These are phyloP conservation scores for Apodemus speciosus DNA, from an alignment of 2,113 vertebrate species.

Conservation along the genomic window DNA sequence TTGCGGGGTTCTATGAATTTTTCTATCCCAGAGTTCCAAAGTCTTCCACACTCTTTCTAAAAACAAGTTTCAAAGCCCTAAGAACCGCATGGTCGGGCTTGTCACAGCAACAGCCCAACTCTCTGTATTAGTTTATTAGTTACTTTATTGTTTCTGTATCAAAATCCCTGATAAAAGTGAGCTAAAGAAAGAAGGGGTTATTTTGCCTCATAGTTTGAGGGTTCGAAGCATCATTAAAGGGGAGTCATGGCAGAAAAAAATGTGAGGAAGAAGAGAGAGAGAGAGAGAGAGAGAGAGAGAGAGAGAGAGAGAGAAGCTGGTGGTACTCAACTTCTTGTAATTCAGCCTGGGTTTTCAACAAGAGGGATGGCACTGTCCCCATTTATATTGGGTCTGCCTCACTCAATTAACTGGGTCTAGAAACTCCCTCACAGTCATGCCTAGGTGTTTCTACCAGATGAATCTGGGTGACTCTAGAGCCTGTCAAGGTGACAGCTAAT, in stretches of 20 bases:
- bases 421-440: neutral
- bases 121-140: neutral
- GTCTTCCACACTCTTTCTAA: neutral
- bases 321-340: neutral
- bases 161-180: neutral
- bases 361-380: neutral
- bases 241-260: too few relatives aligned
- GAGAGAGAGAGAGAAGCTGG: too few relatives aligned
- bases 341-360: neutral
- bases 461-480: neutral
- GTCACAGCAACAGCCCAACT: neutral
- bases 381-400: neutral
- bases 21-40: neutral
- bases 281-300: too few relatives aligned
- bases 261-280: too few relatives aligned
- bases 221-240: too few relatives aligned
- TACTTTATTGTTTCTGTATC: neutral
- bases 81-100: neutral
- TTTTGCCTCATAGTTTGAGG: neutral
- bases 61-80: neutral
- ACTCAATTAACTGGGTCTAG: neutral
- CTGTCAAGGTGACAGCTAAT: neutral
- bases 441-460: neutral
- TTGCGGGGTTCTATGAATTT: too few relatives aligned
- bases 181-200: too few relatives aligned